phyloP scores from a whole-genome alignment of 2,888 invertebrate species.

The Colostygia pectinataria region DNA sequence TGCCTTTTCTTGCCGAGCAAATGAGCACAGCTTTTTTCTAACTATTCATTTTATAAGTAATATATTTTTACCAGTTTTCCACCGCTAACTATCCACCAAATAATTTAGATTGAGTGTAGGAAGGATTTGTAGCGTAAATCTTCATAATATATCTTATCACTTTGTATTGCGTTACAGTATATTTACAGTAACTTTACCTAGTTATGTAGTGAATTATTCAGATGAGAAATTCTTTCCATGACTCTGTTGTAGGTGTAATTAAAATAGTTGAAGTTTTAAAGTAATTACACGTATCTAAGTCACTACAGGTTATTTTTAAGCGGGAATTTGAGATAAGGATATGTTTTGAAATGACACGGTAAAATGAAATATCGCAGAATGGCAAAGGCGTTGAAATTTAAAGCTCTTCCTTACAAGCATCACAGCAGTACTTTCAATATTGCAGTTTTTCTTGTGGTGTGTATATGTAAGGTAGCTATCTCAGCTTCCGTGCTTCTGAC shows the following conservation, averaged over 20 bases:
- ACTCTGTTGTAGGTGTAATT: neutral
- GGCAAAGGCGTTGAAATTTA: neutral
- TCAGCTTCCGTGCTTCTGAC: no score
- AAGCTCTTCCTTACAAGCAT: no score
- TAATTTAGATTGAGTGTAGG: no score
- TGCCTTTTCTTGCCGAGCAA: neutral
- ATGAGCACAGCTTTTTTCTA: no score
- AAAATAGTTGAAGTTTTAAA: constrained; percentile 9
- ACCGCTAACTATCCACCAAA: no score
- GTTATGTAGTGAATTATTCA: neutral
- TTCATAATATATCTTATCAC: no score
- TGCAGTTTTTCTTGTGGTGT: neutral
- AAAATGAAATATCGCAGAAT: neutral
- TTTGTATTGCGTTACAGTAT: no score
- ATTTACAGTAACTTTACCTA: no score
- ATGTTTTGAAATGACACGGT: neutral
- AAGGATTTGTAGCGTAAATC: no score
- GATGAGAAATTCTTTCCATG: neutral
- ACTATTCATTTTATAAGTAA: neutral
- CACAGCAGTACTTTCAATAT: no score
- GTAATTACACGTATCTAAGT: constrained; percentile 5
- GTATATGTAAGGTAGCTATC: no score
- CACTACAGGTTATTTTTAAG: constrained; percentile 4
- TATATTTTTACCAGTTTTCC: no score
- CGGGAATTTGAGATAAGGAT: neutral